Evolutionary conservation across 2,113 vertebrate species (phyloP), one percentile per base, ranked within the genome.

Genomic region (Coptodon rendalli): DNA sequence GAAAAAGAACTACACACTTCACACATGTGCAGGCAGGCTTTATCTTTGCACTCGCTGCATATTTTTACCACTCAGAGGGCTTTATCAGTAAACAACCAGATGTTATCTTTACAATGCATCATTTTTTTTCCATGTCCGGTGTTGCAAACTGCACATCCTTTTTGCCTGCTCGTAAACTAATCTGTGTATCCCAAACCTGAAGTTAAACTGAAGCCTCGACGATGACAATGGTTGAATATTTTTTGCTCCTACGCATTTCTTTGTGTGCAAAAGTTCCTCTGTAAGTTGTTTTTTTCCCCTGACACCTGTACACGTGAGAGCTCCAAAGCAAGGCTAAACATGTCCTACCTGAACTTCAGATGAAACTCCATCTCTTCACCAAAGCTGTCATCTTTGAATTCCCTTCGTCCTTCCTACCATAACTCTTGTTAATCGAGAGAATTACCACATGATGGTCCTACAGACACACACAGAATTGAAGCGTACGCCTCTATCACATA

Each of bases 311-410:
- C 27, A 38, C 9, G 6, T 17, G 12, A 14, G n/a, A 13, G 36
- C 5, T 7, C 36, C 6, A 78, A 81, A 84, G n/a, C 6, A 83
- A 6, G 6, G 86, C 36, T 5, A 50, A 87, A 84, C 19, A 61
- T 14, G 24, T 40, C 84, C 36, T 84, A 94, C 95, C 92, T 93
- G 78, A n/a, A 27, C 53, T 76, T 81, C n/a, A 81, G 83, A 83
- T 90, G 17, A 89, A 73, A 71, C 43, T 80, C 73, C 89, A 87
- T 90, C 52, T n/a, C 27, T 29, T 83, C 57, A 59, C 9, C 19
- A 38, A 11, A 79, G 34, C 29, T 14, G 12, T 12, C 31, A 48
- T 27, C 31, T 6, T 11, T 14, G n/a, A 45, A 9, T 38, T 81
- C 11, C 31, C 22, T 4, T 76, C 22, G 29, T 40, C 11, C 3